phyloP scores from a whole-genome alignment of 2,888 invertebrate genomes.

The Dastarcus helophoroides region DNA sequence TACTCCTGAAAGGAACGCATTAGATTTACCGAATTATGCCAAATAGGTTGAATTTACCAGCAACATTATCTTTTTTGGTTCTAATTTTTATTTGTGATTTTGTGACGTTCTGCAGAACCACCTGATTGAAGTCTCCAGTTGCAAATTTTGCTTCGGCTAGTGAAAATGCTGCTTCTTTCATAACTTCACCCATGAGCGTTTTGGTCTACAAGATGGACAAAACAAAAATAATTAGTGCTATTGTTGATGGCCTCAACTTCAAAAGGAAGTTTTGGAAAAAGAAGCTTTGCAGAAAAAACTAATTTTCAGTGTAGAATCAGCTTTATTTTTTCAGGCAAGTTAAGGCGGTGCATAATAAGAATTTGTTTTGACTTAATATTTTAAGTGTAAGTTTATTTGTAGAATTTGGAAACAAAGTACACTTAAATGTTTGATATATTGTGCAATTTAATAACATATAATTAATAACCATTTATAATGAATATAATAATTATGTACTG shows the following conservation, averaged over 20 bases:
- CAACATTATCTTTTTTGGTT: slow-evolving; percentile 96
- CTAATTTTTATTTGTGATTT: slow-evolving; percentile 94
- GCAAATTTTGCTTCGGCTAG: slow-evolving; percentile 96
- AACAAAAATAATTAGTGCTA: slow-evolving; percentile 5
- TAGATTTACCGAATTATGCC: neutral
- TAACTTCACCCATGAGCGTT: slow-evolving; percentile 93
- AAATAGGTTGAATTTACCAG: slow-evolving; percentile 47
- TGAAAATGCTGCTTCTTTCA: slow-evolving; percentile 98
- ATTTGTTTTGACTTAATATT: too few species aligned
- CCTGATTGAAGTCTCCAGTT: slow-evolving; percentile 94
- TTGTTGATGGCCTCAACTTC: slow-evolving; percentile 5
- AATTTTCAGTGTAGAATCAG: too few species aligned
- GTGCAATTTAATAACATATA: too few species aligned
- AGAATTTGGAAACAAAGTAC: too few species aligned
- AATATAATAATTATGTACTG: too few species aligned
- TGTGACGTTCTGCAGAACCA: slow-evolving; percentile 92
- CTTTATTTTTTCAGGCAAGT: too few species aligned
- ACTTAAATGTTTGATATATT: too few species aligned
- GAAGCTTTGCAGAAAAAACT: slow-evolving; percentile 1
- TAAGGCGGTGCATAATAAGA: too few species aligned
- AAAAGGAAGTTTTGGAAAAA: neutral
- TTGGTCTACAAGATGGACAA: slow-evolving; percentile 58
- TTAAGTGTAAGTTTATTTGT: too few species aligned
- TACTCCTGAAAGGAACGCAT: slow-evolving; percentile 54
- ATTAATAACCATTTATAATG: too few species aligned